phyloP scores from a whole-genome alignment of 2,797 vertebrate genomes.

The Rhyacichthys aspro region DNA sequence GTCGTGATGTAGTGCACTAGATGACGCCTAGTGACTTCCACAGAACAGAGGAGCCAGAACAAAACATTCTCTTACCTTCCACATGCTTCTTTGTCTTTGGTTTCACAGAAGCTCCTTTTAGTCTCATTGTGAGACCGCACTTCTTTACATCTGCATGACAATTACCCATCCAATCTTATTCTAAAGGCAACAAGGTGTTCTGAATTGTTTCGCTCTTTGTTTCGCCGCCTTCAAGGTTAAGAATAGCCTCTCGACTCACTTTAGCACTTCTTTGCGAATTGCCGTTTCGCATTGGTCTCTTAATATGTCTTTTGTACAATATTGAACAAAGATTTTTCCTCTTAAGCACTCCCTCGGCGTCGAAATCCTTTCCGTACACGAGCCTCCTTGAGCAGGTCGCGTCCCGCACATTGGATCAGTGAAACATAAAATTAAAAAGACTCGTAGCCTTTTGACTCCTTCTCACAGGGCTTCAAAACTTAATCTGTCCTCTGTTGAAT shows the following conservation, averaged over 20 bases:
- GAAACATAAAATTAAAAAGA: constrained; percentile 69
- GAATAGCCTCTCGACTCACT: constrained; percentile 9
- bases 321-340: constrained; percentile 9
- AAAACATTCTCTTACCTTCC: no score
- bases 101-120: no score
- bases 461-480: constrained; percentile 50
- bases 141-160: not conserved
- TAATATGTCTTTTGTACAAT: constrained; percentile 2
- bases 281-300: not conserved
- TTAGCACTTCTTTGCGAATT: not conserved
- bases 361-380: constrained; percentile 11
- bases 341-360: constrained; percentile 1
- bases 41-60: no score
- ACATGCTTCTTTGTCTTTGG: not conserved
- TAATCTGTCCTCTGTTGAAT: constrained; percentile 65
- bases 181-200: not conserved
- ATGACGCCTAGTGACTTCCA: no score
- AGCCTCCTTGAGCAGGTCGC: constrained; percentile 49
- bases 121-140: not conserved
- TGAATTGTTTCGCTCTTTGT: not conserved
- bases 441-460: constrained; percentile 58
- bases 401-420: constrained; percentile 39
- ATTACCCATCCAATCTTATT: not conserved
- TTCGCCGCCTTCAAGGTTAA: constrained; percentile 4
- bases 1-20: no score